These are phyloP conservation scores for Ctenosaura bakeri DNA, from an alignment of 2,797 vertebrate genomes.

Conservation along the genomic window DNA sequence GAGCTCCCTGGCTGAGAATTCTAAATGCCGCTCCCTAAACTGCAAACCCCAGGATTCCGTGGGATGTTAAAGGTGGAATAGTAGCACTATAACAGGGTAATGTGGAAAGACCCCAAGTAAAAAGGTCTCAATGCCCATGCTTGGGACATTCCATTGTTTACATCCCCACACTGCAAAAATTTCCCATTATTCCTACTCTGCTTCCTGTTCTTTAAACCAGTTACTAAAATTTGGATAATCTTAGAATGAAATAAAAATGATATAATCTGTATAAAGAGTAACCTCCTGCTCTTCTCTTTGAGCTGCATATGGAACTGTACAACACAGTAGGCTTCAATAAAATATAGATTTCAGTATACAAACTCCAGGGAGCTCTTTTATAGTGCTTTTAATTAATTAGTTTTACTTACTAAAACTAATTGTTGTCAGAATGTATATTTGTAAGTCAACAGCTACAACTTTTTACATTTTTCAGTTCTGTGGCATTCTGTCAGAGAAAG, in stretches of 20 bases:
- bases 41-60: too few species aligned
- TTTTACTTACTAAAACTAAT: constrained; percentile 39
- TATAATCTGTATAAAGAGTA: not conserved
- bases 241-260: not conserved
- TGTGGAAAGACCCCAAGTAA: not conserved
- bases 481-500: constrained; percentile 20
- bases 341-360: not conserved
- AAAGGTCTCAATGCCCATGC: not conserved
- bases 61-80: too few species aligned
- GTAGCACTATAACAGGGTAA: too few species aligned
- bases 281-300: not conserved
- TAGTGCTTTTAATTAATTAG: constrained; percentile 55
- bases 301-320: not conserved
- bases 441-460: constrained; percentile 14
- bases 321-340: constrained; percentile 10
- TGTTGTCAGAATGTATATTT: constrained; percentile 55
- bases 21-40: too few species aligned
- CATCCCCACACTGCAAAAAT: too few species aligned
- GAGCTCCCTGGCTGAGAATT: too few species aligned
- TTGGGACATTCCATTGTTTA: not conserved
- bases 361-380: constrained; percentile 31
- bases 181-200: not conserved
- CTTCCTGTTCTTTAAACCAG: not conserved
- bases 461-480: constrained; percentile 55
- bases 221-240: not conserved